These are phyloP conservation scores for Bucco capensis DNA, from an alignment of 2,113 vertebrate species.

Conservation along the genomic window DNA sequence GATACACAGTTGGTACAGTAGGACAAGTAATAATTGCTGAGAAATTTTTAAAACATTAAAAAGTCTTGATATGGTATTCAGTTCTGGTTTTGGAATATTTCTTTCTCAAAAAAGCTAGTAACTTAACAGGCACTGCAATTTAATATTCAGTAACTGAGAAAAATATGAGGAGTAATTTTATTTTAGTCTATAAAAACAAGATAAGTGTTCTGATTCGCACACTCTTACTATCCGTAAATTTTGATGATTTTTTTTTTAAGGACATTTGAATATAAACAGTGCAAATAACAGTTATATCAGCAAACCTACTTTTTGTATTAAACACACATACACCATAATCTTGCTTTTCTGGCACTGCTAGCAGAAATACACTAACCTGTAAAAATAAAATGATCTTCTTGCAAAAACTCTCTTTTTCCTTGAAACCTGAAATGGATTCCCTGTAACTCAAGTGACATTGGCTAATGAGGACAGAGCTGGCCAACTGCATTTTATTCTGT, in stretches of 20 bases:
- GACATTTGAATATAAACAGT: slow-evolving; percentile 75
- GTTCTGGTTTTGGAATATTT: slow-evolving; percentile 50
- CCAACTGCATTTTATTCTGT: neutral
- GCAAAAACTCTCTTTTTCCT: neutral
- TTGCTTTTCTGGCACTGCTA: slow-evolving; percentile 17
- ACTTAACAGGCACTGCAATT: slow-evolving; percentile 44
- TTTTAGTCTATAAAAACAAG: slow-evolving; percentile 72
- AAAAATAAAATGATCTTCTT: neutral
- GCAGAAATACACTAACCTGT: neutral
- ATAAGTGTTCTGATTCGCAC: slow-evolving; percentile 69
- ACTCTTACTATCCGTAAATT: slow-evolving; percentile 55
- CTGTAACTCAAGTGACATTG: neutral
- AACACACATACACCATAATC: neutral
- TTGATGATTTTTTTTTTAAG: slow-evolving; percentile 55
- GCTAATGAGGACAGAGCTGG: neutral
- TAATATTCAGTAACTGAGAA: slow-evolving; percentile 71
- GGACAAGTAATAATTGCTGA: neutral
- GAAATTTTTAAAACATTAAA: neutral
- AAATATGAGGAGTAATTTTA: slow-evolving; percentile 68
- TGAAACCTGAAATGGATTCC: neutral
- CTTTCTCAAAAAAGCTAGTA: slow-evolving; percentile 51
- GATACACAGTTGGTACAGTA: neutral
- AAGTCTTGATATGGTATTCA: slow-evolving; percentile 20
- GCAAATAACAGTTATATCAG: slow-evolving; percentile 71
- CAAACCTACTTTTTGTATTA: slow-evolving; percentile 57